A percentile compares a stretch with the other conserved stretches of the same genome.
These are phyloP conservation scores for Cyrtorhinus lividipennis DNA, from an alignment of 1,140 invertebrate genomes.

Conservation along the genomic window DNA sequence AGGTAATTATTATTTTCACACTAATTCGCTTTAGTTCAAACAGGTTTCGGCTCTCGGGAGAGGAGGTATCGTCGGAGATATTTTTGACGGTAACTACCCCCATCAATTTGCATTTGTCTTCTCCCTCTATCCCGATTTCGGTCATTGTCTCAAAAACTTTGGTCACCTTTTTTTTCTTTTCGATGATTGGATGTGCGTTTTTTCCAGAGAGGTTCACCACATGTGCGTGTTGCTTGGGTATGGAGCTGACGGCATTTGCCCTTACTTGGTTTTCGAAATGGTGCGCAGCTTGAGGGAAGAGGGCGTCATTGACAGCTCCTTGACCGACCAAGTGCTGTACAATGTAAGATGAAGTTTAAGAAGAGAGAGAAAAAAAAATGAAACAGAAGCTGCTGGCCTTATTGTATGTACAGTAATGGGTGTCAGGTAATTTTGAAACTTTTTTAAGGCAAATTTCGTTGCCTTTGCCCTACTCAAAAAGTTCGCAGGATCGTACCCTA, in stretches of 20 bases:
- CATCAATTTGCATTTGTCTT: neutral
- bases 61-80: neutral
- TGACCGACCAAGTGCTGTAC: conserved; percentile 75
- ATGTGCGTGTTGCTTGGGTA: conserved; percentile 92
- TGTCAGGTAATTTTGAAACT: no score
- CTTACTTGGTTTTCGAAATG: conserved; percentile 91
- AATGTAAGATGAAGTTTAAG: no score
- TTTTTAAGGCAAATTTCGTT: no score
- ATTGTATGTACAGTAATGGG: no score
- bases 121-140: neutral
- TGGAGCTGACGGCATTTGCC: conserved; percentile 94
- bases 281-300: conserved; percentile 66
- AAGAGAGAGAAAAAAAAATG: no score
- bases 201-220: conserved; percentile 76
- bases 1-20: conserved; percentile 34
- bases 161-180: neutral
- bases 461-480: no score
- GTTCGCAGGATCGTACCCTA: no score
- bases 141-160: neutral
- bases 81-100: neutral
- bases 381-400: no score
- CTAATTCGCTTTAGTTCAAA: conserved; percentile 5
- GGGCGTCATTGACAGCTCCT: conserved; percentile 54
- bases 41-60: neutral
- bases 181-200: no score